Evolutionary conservation across 2,797 vertebrate genomes (phyloP), one percentile per base, ranked within the genome.

Genomic region (Threskiornis aethiopicus): DNA sequence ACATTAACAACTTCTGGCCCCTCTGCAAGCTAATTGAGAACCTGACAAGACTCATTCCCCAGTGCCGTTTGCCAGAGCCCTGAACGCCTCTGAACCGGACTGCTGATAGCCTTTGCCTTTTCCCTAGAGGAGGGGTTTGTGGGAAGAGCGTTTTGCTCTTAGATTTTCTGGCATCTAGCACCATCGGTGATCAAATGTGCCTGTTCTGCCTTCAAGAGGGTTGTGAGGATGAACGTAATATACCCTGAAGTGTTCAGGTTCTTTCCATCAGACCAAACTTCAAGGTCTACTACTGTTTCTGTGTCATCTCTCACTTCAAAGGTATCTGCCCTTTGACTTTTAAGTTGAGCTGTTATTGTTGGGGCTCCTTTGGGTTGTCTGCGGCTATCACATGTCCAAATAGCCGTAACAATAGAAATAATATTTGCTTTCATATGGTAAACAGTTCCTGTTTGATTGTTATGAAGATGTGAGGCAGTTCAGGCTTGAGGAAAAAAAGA

Each of bases 221-320:
- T 71, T 93, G n/a, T 70, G 65, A 85, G 15, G 31, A 62, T 87
- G 61, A 93, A 66, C 13, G 26, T 81, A 76, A 87, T 79, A 61
- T 14, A 33, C 35, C 80, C 52, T 93, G 59, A 93, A 84, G 46
- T 16, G 29, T 59, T 92, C 64, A 28, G 39, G 42, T 91, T 69
- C 46, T 80, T 93, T 84, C 82, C 64, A 44, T 85, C 69, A 90
- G 72, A 72, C 57, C 31, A 42, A 6, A 80, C 75, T 93, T 94
- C 87, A 83, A 93, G 90, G 54, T 88, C 75, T 80, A 2, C 61
- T 84, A 28, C 69, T 86, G 84, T 85, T 94, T 83, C 75, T 93
- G 44, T 93, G 87, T 86, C 76, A 61, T 96, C 54, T 75, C 72
- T 91, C 54, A 81, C 92, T 96, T 96, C 90, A 96, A 91, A 96